Evolutionary conservation across 2,888 invertebrate genomes (phyloP).

Genomic region (Itoplectis maculator): DNA sequence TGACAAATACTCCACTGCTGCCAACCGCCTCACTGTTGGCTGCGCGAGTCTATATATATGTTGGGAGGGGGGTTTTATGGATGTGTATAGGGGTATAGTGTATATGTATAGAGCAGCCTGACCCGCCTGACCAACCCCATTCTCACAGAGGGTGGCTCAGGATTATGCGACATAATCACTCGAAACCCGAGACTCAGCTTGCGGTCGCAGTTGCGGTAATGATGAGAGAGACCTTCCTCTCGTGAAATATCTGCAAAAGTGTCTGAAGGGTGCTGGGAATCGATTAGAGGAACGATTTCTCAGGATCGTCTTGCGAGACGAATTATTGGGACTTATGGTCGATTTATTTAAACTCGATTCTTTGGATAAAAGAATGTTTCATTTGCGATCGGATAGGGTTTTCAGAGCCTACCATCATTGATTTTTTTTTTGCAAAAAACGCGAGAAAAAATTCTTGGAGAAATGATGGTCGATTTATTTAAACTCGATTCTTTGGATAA

Average conservation of each 20-base stretch:
- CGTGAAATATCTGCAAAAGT: slow-evolving; percentile 4
- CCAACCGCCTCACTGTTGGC: slow-evolving; percentile 2
- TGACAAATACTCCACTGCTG: slow-evolving; percentile 67
- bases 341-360: too few species aligned
- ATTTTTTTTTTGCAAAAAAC: too few species aligned
- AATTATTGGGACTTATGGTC: background rate
- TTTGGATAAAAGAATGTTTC: too few species aligned
- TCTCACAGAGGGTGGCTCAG: slow-evolving; percentile 69
- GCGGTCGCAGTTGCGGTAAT: slow-evolving; percentile 76
- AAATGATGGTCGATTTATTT: too few species aligned
- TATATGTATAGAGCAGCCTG: slow-evolving; percentile 41
- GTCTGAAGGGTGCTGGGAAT: background rate
- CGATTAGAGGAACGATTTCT: too few species aligned
- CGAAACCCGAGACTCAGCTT: slow-evolving; percentile 81
- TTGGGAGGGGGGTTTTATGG: too few species aligned
- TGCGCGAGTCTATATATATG: background rate
- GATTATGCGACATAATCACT: slow-evolving; percentile 84
- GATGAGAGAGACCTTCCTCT: background rate
- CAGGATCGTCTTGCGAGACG: too few species aligned
- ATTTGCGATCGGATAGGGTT: too few species aligned
- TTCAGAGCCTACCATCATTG: too few species aligned
- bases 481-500: too few species aligned
- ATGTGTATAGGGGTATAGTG: too few species aligned
- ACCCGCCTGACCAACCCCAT: slow-evolving; percentile 79
- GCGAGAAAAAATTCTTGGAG: background rate